Conservation (phyloP, 2,113 vertebrate genomes). For the Hirundichthys speculiger region DNA sequence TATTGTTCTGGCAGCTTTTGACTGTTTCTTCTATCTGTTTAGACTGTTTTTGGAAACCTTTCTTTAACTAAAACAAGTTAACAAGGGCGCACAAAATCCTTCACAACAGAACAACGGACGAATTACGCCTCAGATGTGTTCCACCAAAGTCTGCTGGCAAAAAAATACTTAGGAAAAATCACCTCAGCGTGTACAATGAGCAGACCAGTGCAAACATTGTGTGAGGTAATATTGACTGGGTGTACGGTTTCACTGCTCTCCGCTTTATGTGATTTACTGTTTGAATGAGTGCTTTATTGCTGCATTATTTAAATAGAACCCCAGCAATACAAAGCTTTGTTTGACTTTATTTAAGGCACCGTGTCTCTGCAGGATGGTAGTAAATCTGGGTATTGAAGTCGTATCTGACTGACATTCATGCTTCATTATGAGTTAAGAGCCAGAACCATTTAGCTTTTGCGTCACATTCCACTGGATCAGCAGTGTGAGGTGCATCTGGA, state of each 20-base stretch:
- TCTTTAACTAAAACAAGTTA: neutral
- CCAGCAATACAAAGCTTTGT: neutral
- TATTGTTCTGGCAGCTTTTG: neutral
- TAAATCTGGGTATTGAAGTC: no score
- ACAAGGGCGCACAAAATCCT: neutral
- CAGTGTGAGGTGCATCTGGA: neutral
- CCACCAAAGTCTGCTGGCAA: constrained; percentile 1
- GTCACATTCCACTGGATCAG: neutral
- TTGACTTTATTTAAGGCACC: neutral
- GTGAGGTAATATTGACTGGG: constrained; percentile 6
- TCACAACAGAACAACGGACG: neutral
- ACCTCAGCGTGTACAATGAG: neutral
- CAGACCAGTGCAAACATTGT: neutral
- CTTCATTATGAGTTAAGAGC: no score
- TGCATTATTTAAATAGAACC: neutral
- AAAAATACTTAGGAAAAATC: neutral
- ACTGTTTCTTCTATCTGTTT: neutral
- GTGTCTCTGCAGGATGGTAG: neutral
- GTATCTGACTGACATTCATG: no score
- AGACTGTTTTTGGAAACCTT: neutral
- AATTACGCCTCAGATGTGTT: neutral
- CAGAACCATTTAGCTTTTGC: no score
- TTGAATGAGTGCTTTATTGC: neutral
- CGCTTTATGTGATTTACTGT: neutral
- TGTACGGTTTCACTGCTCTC: constrained; percentile 7